These are phyloP conservation scores for Anorthoa munda DNA, from an alignment of 2,888 invertebrate genomes.

Conservation along the genomic window DNA sequence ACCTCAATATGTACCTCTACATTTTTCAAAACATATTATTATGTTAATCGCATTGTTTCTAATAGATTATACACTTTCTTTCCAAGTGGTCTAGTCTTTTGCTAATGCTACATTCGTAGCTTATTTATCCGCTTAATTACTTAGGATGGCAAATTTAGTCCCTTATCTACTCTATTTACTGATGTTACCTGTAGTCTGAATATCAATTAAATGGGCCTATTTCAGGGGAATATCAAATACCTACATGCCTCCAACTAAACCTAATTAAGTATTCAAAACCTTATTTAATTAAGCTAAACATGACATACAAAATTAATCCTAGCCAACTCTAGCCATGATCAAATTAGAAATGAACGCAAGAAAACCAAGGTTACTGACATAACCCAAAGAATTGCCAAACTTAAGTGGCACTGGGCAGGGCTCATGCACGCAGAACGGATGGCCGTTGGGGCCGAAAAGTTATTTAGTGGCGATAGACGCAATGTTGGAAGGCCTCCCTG, in stretches of 20 bases:
- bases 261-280: background rate
- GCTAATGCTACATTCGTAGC: background rate
- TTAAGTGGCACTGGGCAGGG: too few species aligned
- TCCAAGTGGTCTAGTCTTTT: background rate
- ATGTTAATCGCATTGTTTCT: too few species aligned
- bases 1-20: too few species aligned
- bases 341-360: too few species aligned
- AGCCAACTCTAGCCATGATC: too few species aligned
- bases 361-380: too few species aligned
- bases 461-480: too few species aligned
- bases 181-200: slow-evolving; percentile 10
- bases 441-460: too few species aligned
- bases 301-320: background rate
- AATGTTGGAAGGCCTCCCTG: too few species aligned
- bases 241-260: background rate
- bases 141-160: background rate
- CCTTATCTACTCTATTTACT: background rate
- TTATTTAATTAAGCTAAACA: background rate
- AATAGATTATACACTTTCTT: background rate
- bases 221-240: background rate
- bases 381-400: too few species aligned
- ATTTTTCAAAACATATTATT: too few species aligned
- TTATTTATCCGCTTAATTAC: slow-evolving; percentile 3
- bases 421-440: too few species aligned
- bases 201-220: background rate